phyloP scores from a whole-genome alignment of 1,140 invertebrate genomes.

The Danaus plexippus region DNA sequence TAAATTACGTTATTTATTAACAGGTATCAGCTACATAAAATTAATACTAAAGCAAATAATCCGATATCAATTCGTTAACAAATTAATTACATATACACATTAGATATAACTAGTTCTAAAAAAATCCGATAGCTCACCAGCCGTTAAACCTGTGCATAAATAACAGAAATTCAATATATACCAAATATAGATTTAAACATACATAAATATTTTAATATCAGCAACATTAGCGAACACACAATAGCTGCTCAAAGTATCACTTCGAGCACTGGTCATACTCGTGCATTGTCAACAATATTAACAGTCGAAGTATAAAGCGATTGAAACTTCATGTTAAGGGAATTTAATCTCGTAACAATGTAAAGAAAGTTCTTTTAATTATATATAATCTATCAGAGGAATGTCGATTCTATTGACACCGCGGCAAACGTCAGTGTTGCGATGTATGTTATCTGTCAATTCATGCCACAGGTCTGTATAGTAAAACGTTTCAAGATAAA shows the following conservation, averaged over 20 bases:
- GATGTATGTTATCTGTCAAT: too few relatives aligned
- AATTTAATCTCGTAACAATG: constrained; percentile 33
- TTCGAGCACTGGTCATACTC: constrained; percentile 11
- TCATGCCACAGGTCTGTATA: constrained; percentile 1
- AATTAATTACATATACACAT: too few relatives aligned
- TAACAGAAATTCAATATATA: too few relatives aligned
- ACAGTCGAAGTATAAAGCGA: not conserved
- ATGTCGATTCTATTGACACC: constrained; percentile 22
- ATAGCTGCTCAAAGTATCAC: constrained; percentile 23
- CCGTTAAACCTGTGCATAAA: too few relatives aligned
- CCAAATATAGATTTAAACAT: too few relatives aligned
- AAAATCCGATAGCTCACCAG: too few relatives aligned
- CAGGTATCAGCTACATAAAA: too few relatives aligned
- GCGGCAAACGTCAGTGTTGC: too few relatives aligned
- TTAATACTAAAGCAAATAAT: too few relatives aligned
- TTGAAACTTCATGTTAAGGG: constrained; percentile 3
- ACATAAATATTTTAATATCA: constrained; percentile 4
- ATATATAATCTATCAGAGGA: constrained; percentile 26
- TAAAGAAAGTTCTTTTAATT: constrained; percentile 18
- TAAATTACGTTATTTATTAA: too few relatives aligned
- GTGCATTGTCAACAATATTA: constrained; percentile 25
- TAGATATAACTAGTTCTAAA: too few relatives aligned
- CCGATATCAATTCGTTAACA: too few relatives aligned
- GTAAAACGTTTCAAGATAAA: constrained; percentile 13
- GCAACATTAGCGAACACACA: constrained; percentile 15